phyloP scores from a whole-genome alignment of 2,888 invertebrate genomes.

The Eledona agricola region DNA sequence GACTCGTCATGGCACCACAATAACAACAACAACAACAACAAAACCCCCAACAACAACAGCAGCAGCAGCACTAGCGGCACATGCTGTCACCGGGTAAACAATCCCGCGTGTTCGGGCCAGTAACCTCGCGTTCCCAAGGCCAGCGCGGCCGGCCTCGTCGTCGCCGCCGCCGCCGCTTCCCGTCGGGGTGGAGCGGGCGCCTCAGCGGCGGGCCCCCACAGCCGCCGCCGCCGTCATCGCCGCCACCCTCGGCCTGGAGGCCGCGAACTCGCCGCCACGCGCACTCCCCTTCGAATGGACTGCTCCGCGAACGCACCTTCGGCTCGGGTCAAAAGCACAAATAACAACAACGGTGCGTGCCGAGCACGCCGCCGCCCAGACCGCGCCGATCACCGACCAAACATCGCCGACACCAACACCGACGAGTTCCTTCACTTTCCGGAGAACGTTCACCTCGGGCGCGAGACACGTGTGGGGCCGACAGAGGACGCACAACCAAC shows the following conservation, averaged over 20 bases:
- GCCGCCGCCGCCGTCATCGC: slow-evolving; percentile 21
- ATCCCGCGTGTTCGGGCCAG: slow-evolving; percentile 63
- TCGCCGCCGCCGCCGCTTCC: slow-evolving; percentile 57
- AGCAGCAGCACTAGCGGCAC: slow-evolving; percentile 45
- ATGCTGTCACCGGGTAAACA: slow-evolving; percentile 62
- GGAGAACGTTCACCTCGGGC: slow-evolving; percentile 25
- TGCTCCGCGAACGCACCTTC: slow-evolving; percentile 60
- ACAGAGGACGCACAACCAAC: neutral
- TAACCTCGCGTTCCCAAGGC: slow-evolving; percentile 61
- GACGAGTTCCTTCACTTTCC: slow-evolving; percentile 20
- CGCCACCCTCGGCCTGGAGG: slow-evolving; percentile 29
- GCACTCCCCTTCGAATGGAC: slow-evolving; percentile 64
- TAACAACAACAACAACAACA: slow-evolving; percentile 50
- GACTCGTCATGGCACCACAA: slow-evolving; percentile 51
- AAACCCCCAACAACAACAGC: slow-evolving; percentile 56
- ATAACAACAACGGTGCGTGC: slow-evolving; percentile 78
- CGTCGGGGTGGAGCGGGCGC: slow-evolving; percentile 51
- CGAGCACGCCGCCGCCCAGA: slow-evolving; percentile 54
- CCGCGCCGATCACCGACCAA: slow-evolving; percentile 15
- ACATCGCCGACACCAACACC: slow-evolving; percentile 4
- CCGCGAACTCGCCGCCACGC: slow-evolving; percentile 16
- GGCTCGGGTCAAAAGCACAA: slow-evolving; percentile 71
- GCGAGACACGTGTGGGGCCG: slow-evolving; percentile 22
- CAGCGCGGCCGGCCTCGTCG: slow-evolving; percentile 49
- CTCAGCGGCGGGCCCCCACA: slow-evolving; percentile 29